A percentile compares a stretch with the other conserved stretches of the same genome.
phyloP scores from a whole-genome alignment of 1,140 invertebrate genomes.

The Pseudoatta argentina region DNA sequence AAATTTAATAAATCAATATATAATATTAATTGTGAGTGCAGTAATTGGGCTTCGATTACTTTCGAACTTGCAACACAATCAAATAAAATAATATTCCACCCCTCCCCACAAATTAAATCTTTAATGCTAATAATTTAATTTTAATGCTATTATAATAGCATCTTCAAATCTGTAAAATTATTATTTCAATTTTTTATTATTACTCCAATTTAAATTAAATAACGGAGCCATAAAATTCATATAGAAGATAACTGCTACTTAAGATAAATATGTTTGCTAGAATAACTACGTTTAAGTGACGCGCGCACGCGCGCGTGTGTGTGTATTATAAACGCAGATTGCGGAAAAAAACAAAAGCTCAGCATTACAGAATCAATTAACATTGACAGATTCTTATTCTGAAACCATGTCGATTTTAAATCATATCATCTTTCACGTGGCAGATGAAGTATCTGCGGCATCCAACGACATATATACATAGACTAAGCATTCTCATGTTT shows the following conservation, averaged over 20 bases:
- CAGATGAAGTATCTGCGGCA: neutral
- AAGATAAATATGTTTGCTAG: slow-evolving; percentile 38
- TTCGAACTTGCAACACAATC: no score
- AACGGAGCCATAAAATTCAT: neutral
- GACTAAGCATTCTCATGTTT: no score
- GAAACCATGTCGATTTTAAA: neutral
- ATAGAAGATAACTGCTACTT: slow-evolving; percentile 28
- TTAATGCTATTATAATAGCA: no score
- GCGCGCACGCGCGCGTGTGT: no score
- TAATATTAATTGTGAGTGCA: no score
- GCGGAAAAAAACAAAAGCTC: neutral
- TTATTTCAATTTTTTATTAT: neutral
- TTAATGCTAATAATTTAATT: no score
- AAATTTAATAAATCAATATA: neutral
- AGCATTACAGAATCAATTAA: no score
- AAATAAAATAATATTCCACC: no score
- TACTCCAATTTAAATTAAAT: neutral
- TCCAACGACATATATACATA: no score
- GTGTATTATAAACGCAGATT: neutral
- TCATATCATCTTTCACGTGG: neutral
- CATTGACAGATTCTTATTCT: neutral
- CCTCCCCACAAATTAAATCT: no score
- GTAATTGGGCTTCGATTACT: no score
- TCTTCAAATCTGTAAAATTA: no score
- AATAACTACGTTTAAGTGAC: neutral